A percentile compares a stretch with the other conserved stretches of the same genome.
Conservation (phyloP, 2,113 vertebrate genomes). For the Ibidorhyncha struthersii region DNA sequence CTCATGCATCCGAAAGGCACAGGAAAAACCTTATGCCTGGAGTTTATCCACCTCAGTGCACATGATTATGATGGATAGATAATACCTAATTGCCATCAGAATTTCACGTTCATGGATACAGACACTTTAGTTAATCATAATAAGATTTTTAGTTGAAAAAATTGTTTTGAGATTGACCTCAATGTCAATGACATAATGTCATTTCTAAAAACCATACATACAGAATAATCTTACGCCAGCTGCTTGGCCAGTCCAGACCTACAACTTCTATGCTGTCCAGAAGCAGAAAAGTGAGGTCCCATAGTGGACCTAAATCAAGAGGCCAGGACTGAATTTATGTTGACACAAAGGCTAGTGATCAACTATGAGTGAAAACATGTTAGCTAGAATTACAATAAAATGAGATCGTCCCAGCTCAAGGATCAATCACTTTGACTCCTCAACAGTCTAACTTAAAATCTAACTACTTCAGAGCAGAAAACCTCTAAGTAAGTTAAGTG, state of each 20-base stretch:
- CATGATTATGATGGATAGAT: not conserved
- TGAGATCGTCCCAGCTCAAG: rapidly evolving
- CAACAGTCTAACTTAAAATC: not conserved
- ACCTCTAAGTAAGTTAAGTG: not conserved
- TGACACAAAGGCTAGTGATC: not conserved
- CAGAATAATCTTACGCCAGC: not conserved
- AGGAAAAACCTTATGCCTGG: not conserved
- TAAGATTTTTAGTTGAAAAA: not conserved
- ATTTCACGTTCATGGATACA: not conserved
- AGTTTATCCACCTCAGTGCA: not conserved
- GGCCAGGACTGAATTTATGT: not conserved
- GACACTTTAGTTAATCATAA: not conserved
- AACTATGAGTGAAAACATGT: not conserved
- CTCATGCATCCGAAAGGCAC: not conserved
- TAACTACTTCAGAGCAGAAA: not conserved
- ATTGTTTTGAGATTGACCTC: not conserved
- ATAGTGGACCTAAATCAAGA: not conserved
- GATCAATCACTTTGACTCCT: not conserved
- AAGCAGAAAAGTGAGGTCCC: not conserved
- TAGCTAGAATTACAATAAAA: not conserved
- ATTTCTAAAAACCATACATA: not conserved
- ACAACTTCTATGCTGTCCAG: not conserved
- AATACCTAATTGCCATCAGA: not conserved
- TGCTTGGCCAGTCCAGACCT: not conserved
- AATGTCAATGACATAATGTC: not conserved